Evolutionary conservation across 2,113 vertebrate genomes (phyloP), one percentile per base, ranked within the genome.

Genomic region (Scolopax mira): DNA sequence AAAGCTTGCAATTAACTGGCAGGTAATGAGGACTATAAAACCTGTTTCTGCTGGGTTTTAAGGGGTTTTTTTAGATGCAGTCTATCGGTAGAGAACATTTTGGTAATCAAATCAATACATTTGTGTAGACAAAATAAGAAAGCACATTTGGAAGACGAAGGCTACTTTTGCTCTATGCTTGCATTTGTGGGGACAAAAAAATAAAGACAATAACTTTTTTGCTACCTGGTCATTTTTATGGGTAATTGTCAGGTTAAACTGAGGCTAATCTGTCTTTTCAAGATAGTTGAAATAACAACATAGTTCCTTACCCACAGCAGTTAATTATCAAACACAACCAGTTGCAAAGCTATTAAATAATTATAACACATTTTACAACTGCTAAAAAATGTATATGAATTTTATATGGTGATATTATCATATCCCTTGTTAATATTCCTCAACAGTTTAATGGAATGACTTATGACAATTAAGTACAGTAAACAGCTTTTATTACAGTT

Each of bases 311-410:
- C 18, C 46, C 65, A 30, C 25, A 88, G 39, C 61, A 80, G 28
- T 94, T 93, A 94, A 97, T 94, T 93, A 84, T 94, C 92, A 86
- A 95, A 85, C 65, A 90, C 44, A 86, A 92, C 14, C 75, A 74
- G 44, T 96, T 94, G 44, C 71, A 78, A 92, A 88, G 79, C 57
- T 79, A 96, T 94, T 90, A 96, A 96, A 95, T 93, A 97, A 96
- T 94, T 88, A 88, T 88, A 93, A 95, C 75, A 80, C 42, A 88
- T 88, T 96, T 96, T 94, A 86, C 57, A 81, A 81, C 72, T 72
- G 48, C 48, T 90, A 77, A 96, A 95, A 94, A 86, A 84, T 84
- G 72, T 93, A 81, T 90, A 86, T 84, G 82, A 91, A 90, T 91
- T 95, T 94, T 91, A 84, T 80, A 90, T 48, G 64, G 48, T 74